These are phyloP conservation scores for Epinephelus malabaricus DNA, from an alignment of 2,797 vertebrate genomes.

Conservation along the genomic window DNA sequence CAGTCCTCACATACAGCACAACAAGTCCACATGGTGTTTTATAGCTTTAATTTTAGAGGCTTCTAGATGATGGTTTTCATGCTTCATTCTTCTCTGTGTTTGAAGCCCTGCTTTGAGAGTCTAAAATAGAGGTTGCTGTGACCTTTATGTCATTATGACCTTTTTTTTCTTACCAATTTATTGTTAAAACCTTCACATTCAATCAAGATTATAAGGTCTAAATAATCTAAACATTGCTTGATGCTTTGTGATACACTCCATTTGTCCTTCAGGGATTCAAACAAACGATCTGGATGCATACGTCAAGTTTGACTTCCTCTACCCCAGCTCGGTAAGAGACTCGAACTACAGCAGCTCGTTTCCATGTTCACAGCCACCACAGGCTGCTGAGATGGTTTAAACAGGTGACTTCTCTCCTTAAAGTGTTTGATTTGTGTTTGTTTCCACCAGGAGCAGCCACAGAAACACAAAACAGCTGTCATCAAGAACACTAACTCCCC, in stretches of 20 bases:
- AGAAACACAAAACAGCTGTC: constrained; percentile 94
- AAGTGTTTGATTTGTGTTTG: not conserved
- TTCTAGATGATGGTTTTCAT: too few species aligned
- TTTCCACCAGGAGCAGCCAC: constrained; percentile 91
- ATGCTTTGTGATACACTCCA: not conserved
- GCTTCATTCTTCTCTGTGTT: not conserved
- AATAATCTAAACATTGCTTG: too few species aligned
- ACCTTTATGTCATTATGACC: not conserved
- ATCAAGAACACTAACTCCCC: constrained; percentile 96
- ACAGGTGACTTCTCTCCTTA: not conserved
- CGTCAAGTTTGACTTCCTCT: constrained; percentile 96
- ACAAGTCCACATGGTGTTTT: not conserved
- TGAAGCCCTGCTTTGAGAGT: not conserved
- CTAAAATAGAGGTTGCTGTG: not conserved
- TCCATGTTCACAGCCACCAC: rapidly evolving
- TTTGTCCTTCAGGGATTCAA: constrained; percentile 87
- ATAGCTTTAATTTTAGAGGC: too few species aligned
- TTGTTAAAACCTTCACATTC: not conserved
- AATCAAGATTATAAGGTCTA: not conserved
- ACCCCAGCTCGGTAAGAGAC: constrained; percentile 92
- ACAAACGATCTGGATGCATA: constrained; percentile 93
- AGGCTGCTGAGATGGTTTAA: not conserved
- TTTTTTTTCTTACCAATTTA: not conserved
- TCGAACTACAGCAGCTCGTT: rapidly evolving
- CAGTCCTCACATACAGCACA: not conserved